A percentile compares a stretch with the other conserved stretches of the same genome.
Conservation (phyloP, 2,888 invertebrate species). For the Arctia plantaginis region DNA sequence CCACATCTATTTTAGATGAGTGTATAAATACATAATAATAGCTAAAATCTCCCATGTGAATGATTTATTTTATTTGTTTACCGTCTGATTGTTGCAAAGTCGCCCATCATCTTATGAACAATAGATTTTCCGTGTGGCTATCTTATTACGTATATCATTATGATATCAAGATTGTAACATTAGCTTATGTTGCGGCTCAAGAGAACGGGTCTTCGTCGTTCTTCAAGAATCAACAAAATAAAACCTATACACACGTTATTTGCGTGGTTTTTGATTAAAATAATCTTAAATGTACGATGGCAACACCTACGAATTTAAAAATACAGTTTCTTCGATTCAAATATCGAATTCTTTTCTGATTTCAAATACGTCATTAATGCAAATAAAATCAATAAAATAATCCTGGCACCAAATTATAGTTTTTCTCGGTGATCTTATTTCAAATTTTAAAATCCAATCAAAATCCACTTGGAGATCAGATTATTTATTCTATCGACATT, state of each 20-base stretch:
- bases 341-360: neutral
- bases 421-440: neutral
- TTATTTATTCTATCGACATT: conserved; percentile 3
- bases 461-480: neutral
- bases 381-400: neutral
- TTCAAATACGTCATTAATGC: too few relatives aligned
- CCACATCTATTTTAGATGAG: neutral
- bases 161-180: neutral
- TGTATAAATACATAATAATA: neutral
- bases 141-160: neutral
- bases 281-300: too few relatives aligned
- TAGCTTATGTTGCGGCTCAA: neutral
- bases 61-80: neutral
- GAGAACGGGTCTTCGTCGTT: neutral
- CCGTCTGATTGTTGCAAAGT: neutral
- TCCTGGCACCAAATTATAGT: neutral
- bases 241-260: neutral
- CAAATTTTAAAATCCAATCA: neutral
- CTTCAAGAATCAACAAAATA: neutral
- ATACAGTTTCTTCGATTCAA: neutral
- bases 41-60: neutral
- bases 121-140: neutral
- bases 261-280: neutral
- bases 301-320: neutral
- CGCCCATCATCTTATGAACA: neutral